Evolutionary conservation across 2,888 invertebrate species (phyloP), one percentile per base, ranked within the genome.

Genomic region (Eilema depressum): DNA sequence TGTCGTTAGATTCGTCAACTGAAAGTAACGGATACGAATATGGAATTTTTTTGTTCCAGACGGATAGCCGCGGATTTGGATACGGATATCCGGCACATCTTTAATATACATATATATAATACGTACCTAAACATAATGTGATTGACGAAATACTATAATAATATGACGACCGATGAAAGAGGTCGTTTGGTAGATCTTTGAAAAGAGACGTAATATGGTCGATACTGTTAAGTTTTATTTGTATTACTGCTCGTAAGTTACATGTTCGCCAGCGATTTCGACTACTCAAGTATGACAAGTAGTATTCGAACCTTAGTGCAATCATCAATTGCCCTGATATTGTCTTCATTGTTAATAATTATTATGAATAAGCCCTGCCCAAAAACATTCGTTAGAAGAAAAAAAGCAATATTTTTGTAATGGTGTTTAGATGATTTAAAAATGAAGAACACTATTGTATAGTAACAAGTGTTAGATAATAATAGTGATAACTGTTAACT

Each of bases 51-150:
- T 60, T 60, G 25, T 26, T 60, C 60, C 60, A 25, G 30, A 30
- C 63, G 33, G 37, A 37, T 63, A 63, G 17, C 37, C 63, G 60
- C 60, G 28, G 60, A 28, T 60, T 30, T 28, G 60, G 28, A 60
- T 60, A 26, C 57, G 57, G 57, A 60, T 60, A 60, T 60, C 60
- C 60, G 60, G 60, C 26, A 60, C 60, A 60, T 60, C 28, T 53
- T 53, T 53, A 53, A 20, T 53, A 53, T n/a, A 53, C 20, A 47
- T 47, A 47, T 37, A 41, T 17, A 41, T 17, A 7, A 41, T 17
- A 7, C 4, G 8, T 53, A 53, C 53, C 5, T 53, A 53, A 53
- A 53, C n/a, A n/a, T 53, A 47, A 20, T 53, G n/a, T n/a, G 53
- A n/a, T 53, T 53, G 8, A n/a, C 53, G 53, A 53, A 53, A 53